Evolutionary conservation across 2,888 invertebrate genomes (phyloP).

Genomic region (Asteroscopus sphinx): DNA sequence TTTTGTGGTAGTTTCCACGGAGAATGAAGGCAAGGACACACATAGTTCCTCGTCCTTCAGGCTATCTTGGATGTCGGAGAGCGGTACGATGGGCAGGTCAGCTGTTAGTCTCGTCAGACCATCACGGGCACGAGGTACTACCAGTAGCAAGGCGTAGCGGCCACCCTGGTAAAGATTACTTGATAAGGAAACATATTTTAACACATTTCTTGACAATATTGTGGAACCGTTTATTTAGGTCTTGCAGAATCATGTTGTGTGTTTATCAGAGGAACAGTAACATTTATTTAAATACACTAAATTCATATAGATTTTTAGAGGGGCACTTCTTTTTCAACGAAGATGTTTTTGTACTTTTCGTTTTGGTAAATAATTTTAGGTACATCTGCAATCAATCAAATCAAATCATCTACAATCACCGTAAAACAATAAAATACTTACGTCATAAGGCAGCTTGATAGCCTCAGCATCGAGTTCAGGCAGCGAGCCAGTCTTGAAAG

Average conservation of each 20-base stretch:
- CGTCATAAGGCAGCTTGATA: slow-evolving; percentile 93
- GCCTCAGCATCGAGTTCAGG: slow-evolving; percentile 91
- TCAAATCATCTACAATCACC: no score
- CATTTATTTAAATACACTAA: no score
- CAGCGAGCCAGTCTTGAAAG: slow-evolving; percentile 90
- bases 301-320: no score
- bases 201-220: no score
- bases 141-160: slow-evolving; percentile 89
- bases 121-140: slow-evolving; percentile 90
- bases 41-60: slow-evolving; percentile 83
- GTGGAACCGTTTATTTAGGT: no score
- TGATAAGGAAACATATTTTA: background rate
- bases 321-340: no score
- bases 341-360: no score
- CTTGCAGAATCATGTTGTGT: no score
- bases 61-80: slow-evolving; percentile 82
- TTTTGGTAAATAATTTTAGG: no score
- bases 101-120: slow-evolving; percentile 89
- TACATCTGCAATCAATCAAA: no score
- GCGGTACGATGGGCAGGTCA: slow-evolving; percentile 85
- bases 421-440: slow-evolving; percentile 71
- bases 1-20: slow-evolving; percentile 91
- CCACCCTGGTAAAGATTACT: slow-evolving; percentile 79
- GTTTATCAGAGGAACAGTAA: no score
- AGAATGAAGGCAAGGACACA: slow-evolving; percentile 90